Conservation (phyloP, 2,888 invertebrate genomes). For the Diaphora mendica region DNA sequence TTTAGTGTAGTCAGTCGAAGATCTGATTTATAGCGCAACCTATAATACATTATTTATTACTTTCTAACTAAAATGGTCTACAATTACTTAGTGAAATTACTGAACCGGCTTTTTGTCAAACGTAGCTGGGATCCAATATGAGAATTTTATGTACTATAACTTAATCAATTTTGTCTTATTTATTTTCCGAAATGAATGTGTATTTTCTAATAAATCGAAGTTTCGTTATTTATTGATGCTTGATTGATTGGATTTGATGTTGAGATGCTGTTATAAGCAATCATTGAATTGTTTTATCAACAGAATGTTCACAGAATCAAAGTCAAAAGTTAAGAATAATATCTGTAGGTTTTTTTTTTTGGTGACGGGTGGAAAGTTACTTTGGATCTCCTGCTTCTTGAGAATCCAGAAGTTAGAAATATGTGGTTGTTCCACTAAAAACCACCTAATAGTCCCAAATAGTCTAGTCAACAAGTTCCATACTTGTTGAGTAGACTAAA, state of each 20-base stretch:
- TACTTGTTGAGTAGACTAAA: too few species aligned
- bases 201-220: not conserved
- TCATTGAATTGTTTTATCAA: not conserved
- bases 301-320: not conserved
- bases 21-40: constrained; percentile 35
- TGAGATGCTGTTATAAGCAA: not conserved
- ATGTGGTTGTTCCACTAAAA: too few species aligned
- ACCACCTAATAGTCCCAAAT: too few species aligned
- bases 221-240: not conserved
- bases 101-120: constrained; percentile 3
- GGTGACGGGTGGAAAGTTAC: too few species aligned
- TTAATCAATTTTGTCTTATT: not conserved
- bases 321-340: not conserved
- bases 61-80: constrained; percentile 7
- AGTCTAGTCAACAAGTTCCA: too few species aligned
- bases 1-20: constrained; percentile 23
- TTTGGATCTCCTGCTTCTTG: too few species aligned
- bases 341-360: not conserved
- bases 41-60: constrained; percentile 16
- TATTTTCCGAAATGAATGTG: not conserved
- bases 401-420: too few species aligned
- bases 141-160: not conserved
- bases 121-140: not conserved
- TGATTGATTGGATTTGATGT: not conserved
- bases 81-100: constrained; percentile 12